These are phyloP conservation scores for Tanypteryx hageni DNA, from an alignment of 2,888 invertebrate species.

Conservation along the genomic window DNA sequence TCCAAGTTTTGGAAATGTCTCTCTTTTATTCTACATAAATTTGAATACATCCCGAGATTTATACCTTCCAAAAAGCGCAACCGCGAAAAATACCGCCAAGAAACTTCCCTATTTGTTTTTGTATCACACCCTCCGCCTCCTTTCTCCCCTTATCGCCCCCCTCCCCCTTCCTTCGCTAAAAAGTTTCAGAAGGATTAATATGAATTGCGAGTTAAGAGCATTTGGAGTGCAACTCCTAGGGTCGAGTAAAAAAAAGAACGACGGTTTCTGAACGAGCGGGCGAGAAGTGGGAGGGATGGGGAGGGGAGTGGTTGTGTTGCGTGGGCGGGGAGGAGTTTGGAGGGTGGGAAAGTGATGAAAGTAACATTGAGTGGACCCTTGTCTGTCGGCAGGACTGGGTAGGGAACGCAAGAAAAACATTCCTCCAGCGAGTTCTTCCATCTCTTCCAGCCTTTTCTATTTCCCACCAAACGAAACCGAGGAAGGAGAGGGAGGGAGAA, in stretches of 20 bases:
- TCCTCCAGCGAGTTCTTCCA: not conserved
- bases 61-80: not conserved
- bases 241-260: not conserved
- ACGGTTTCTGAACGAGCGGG: not conserved
- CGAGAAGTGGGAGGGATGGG: not conserved
- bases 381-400: not conserved
- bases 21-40: conserved; percentile 55
- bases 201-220: conserved; percentile 27
- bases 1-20: conserved; percentile 23
- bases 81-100: not conserved
- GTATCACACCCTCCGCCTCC: not conserved
- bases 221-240: not conserved
- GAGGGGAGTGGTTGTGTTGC: not conserved
- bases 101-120: conserved; percentile 24
- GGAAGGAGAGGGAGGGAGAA: too few species aligned
- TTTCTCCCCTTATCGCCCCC: too few species aligned
- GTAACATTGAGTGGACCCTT: not conserved
- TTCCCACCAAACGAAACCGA: too few species aligned
- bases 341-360: not conserved
- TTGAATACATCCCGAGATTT: conserved; percentile 57
- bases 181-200: not conserved
- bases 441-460: too few species aligned
- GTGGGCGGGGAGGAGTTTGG: not conserved
- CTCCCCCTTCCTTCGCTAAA: conserved; percentile 8
- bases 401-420: conserved; percentile 21